Base-by-base conservation (phyloP, 1,140 invertebrate genomes). In the Heliothis subflexa region DNA sequence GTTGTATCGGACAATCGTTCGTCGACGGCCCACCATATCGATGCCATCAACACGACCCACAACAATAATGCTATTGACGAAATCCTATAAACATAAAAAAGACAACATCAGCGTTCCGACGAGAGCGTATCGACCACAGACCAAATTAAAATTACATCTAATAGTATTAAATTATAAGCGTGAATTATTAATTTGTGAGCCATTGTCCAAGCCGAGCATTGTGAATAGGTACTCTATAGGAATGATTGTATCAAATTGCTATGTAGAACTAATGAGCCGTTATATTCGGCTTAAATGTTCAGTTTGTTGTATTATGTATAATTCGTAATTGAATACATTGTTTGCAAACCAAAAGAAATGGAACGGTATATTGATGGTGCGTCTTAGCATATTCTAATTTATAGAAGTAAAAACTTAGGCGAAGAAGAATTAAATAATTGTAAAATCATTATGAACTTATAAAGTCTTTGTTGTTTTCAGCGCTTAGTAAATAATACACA, bases 121-220 rank as follows among this genome's bases (percentile, higher is more conserved):
- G 84, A 89, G 81, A 89, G 80, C 86, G 88, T 91, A 88, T 91
- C 89, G 86, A 88, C 90, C 80, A 89, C 85, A 83, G 85, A 85
- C 82, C 75, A 89, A 93, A 92, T 92, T 92, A 93, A 93, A 93
- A 91, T 87, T 88, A 91, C 88, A 83, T 87, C 79, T 89, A 88
- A 88, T 85, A 82, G 81, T 80, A 90, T 88, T 85, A 78, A 40
- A 91, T 88, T 85, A 86, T 89, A 89, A 84, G 89, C 89, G 90
- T 91, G 90, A 89, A 92, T 89, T 91, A 93, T 93, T 93, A 93
- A 93, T 93, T 93, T 91, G 84, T 85, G 80, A 74, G 84, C 78
- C 86, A 92, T 93, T 93, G 92, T 92, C 83, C 85, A 54, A 82
- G 68, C 12, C 72, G 72, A 50, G 28, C 70, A 79, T 83, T 84